These are phyloP conservation scores for Picathartes gymnocephalus DNA, from an alignment of 2,113 vertebrate genomes.

Conservation along the genomic window DNA sequence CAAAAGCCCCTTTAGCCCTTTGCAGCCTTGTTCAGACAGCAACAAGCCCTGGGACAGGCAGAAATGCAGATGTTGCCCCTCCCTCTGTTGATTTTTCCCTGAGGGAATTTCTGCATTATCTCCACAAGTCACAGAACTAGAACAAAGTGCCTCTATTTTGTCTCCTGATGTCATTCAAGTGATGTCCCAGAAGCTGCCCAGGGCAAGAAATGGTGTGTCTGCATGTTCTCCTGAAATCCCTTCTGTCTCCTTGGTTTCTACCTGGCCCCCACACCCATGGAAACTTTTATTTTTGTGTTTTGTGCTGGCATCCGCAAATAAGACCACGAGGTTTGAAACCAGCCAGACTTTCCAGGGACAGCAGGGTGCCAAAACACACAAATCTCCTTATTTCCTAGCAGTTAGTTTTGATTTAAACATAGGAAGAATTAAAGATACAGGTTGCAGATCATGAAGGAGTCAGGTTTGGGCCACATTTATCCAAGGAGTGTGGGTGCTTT, in stretches of 20 bases:
- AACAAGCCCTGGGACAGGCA: background rate
- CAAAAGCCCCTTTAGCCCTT: background rate
- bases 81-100: background rate
- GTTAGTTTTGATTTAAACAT: background rate
- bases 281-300: slow-evolving; percentile 5
- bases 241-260: background rate
- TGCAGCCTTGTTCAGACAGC: background rate
- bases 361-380: background rate
- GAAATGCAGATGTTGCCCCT: background rate
- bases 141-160: slow-evolving; percentile 5
- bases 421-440: background rate
- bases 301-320: background rate
- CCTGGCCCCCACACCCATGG: background rate
- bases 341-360: background rate
- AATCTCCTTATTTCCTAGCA: background rate
- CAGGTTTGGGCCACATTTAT: background rate
- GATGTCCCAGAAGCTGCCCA: background rate
- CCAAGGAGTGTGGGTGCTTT: background rate
- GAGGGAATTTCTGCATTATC: background rate
- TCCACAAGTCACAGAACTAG: background rate
- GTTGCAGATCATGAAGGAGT: background rate
- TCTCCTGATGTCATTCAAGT: background rate
- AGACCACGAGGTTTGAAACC: background rate
- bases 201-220: background rate
- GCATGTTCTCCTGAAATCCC: background rate